Base-by-base conservation (phyloP, 2,888 invertebrate species). In the Cantharis lateralis region DNA sequence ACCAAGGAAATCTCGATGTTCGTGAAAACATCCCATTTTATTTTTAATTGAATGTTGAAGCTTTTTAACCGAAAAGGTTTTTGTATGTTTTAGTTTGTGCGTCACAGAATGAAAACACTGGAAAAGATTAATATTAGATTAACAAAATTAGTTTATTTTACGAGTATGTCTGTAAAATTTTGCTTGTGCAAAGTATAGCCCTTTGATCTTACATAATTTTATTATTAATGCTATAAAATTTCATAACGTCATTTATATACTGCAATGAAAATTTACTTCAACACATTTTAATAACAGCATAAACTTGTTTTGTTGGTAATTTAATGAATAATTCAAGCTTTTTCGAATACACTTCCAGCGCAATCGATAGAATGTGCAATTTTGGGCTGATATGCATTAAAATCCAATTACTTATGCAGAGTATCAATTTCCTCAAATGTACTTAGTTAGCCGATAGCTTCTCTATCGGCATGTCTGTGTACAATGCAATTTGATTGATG, bases 401-500 rank as follows among this genome's bases (percentile, higher is more conserved):
- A 73, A 73, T 73, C 18, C 73, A 73, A 73, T 73, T 73, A 73
- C 73, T 73, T 69, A 62, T 26, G 26, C 61, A 68, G 68, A n/a
- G 24, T 69, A 73, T 73, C 69, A 26, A 62, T 69, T 28, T 69
- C 26, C 73, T 73, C 28, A 73, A 73, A 73, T 32, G 68, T 24
- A 69, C 72, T 64, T 72, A 63, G 62, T 28, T 26, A 71, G 28
- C 26, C 63, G 13, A 64, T 28, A 32, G 63, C 28, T 9, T 18
- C 68, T 28, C 61, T 73, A 68, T 68, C 68, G 68, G 15, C 16
- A 62, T 62, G 68, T 73, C 24, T 20, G 62, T 68, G 62, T 18
- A 71, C 68, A 71, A 71, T 75, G 71, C 71, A 68, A 20, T 75
- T 70, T 75, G 75, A 75, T 75, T 75, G 75, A 75, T 75, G 68